Evolutionary conservation across 2,113 vertebrate species (phyloP), one percentile per base, ranked within the genome.

Genomic region (Pica pica): DNA sequence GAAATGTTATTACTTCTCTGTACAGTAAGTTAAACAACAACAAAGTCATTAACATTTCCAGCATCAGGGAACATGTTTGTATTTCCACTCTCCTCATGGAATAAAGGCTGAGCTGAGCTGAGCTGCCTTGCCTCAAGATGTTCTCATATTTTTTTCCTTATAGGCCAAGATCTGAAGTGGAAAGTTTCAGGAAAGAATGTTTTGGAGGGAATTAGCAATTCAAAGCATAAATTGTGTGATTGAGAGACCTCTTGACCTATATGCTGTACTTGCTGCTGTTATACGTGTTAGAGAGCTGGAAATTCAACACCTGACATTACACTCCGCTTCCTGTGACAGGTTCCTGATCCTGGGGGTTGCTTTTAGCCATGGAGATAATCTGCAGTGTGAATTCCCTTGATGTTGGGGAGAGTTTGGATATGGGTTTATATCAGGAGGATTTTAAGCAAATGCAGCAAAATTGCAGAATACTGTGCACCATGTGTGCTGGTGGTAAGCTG

Each of bases 31-130:
- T 68, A 78, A 93, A 81, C 79, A 95, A 87, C 70, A 95, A 84
- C 55, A 67, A 75, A 95, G 57, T 16, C 39, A 78, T 92, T 93
- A 94, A 57, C 86, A 68, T 90, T 94, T 93, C 56, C 74, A 94
- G 77, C 86, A 89, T 83, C 74, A 64, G 73, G 89, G 69, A 89
- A 46, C 2, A 12, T 92, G 42, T 91, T 95, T 96, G 69, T 93
- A 42, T 92, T 96, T 91, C 88, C 49, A 61, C 79, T 68, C 76
- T 64, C 17, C 31, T 81, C 52, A 1, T 71, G 77, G 83, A 76
- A 90, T 65, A 68, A 73, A 78, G 65, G 49, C 88, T 68, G 65
- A 90, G 59, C 68, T 68, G 65, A 90, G 59, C 68, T 88, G 79
- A 84, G 60, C 37, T 92, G 76, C 80, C 52, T 90, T 90, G 49